A percentile compares a stretch with the other conserved stretches of the same genome.
These are phyloP conservation scores for Neotoxoptera formosana DNA, from an alignment of 1,140 invertebrate genomes.

Conservation along the genomic window DNA sequence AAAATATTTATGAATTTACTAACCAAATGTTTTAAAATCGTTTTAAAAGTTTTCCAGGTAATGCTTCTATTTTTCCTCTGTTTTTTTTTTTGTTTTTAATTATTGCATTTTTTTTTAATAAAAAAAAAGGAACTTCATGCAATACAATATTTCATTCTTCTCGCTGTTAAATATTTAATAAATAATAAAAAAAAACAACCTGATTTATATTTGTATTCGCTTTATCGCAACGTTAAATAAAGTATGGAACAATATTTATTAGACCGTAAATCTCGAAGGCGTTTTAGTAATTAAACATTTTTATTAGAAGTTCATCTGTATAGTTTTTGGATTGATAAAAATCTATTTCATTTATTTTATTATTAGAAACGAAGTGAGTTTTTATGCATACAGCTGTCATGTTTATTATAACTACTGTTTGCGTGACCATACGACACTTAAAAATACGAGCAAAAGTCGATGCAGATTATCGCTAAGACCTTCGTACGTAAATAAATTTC, in stretches of 20 bases:
- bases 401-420: background rate
- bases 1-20: background rate
- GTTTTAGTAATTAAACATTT: constrained; percentile 6
- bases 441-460: background rate
- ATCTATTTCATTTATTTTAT: background rate
- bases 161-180: background rate
- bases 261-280: background rate
- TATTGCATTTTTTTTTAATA: background rate
- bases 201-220: background rate
- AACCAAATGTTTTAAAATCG: background rate
- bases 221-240: background rate
- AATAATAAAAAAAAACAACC: background rate
- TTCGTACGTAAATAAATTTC: background rate
- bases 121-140: background rate
- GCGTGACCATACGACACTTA: background rate
- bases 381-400: background rate
- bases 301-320: background rate
- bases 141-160: background rate
- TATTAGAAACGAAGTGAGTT: background rate
- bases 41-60: background rate
- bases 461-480: background rate
- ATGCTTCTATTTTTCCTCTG: background rate
- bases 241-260: background rate
- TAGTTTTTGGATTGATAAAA: background rate
- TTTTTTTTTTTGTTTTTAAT: background rate